Conservation (phyloP, 1,140 invertebrate species). For the Lerema accius region DNA sequence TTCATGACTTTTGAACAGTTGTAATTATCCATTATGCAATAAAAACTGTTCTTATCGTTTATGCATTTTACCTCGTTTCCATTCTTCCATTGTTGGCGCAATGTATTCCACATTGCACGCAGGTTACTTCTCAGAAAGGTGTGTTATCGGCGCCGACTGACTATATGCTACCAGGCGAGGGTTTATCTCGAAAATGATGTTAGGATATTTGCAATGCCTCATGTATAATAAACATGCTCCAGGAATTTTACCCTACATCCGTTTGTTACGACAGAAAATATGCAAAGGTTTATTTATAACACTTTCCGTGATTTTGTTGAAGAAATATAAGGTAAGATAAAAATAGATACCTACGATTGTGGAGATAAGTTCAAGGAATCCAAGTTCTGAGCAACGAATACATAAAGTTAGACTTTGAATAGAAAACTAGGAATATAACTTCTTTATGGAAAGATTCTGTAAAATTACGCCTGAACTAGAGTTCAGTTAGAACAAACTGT, state of each 20-base stretch:
- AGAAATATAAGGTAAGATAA: too few relatives aligned
- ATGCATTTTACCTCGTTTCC: conserved; percentile 9
- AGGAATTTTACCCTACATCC: conserved; percentile 21
- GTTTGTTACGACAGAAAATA: not conserved
- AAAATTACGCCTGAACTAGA: too few relatives aligned
- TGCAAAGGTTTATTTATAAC: not conserved
- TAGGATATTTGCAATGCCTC: conserved; percentile 24
- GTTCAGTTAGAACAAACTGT: too few relatives aligned
- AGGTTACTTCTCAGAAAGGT: conserved; percentile 41
- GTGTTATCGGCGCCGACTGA: conserved; percentile 43
- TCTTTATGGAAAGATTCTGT: too few relatives aligned
- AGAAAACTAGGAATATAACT: too few relatives aligned
- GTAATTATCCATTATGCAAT: not conserved
- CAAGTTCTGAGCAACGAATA: too few relatives aligned
- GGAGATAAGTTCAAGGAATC: too few relatives aligned
- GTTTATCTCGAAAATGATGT: conserved; percentile 44
- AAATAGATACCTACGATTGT: too few relatives aligned
- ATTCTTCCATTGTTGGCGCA: conserved; percentile 29
- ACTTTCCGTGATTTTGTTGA: not conserved
- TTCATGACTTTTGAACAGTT: not conserved
- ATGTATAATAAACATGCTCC: conserved; percentile 20
- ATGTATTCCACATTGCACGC: conserved; percentile 43
- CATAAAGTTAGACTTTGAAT: too few relatives aligned
- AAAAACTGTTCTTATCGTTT: not conserved
- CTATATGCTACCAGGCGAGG: conserved; percentile 36